A percentile compares a stretch with the other conserved stretches of the same genome.
phyloP scores from a whole-genome alignment of 2,113 vertebrate species.

The Cheirogaleus medius region DNA sequence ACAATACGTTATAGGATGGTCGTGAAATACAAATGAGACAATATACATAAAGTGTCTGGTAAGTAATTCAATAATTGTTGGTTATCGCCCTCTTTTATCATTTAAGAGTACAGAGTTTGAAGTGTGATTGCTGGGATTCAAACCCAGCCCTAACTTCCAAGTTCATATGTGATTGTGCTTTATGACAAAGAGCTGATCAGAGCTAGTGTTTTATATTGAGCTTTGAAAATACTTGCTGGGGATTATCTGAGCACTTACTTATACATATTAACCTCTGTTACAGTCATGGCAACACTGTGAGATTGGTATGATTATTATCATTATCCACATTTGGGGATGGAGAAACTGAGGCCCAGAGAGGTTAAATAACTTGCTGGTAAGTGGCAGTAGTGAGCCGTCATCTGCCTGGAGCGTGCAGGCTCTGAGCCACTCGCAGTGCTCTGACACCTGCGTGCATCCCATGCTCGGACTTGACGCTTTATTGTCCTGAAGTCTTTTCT shows the following conservation, averaged over 20 bases:
- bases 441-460: neutral
- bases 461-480: neutral
- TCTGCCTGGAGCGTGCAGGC: neutral
- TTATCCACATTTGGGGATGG: neutral
- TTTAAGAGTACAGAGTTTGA: slow-evolving; percentile 6
- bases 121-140: neutral
- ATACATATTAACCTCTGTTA: neutral
- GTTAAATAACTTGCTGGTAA: neutral
- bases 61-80: neutral
- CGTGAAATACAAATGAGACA: slow-evolving; percentile 16
- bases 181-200: neutral
- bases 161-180: neutral
- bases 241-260: neutral
- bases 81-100: neutral
- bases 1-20: neutral
- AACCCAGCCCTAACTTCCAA: neutral
- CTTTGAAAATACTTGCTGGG: neutral
- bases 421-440: neutral
- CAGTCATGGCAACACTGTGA: neutral
- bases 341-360: neutral
- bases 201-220: neutral
- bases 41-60: neutral
- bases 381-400: neutral
- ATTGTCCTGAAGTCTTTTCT: neutral
- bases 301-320: neutral